Conservation (phyloP, 2,797 vertebrate species). For the Merluccius polli region DNA sequence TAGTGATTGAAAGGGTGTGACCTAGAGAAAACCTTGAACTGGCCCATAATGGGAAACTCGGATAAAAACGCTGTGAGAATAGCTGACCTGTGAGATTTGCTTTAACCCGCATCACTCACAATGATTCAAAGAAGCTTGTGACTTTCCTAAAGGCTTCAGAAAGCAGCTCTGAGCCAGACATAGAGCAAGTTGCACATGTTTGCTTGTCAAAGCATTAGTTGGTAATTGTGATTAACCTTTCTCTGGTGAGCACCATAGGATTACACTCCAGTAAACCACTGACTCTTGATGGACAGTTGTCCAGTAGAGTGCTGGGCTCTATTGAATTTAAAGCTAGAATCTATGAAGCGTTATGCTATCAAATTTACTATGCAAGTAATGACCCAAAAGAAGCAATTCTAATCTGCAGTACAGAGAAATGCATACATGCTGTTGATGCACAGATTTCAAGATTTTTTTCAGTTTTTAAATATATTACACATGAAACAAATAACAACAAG, state of each 20-base stretch:
- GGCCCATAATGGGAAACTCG: constrained; percentile 17
- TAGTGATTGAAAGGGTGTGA: not conserved
- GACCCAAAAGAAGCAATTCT: not conserved
- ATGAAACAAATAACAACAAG: not conserved
- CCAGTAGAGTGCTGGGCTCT: not conserved
- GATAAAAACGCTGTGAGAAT: constrained; percentile 1
- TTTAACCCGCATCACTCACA: constrained; percentile 11
- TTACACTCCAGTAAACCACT: not conserved
- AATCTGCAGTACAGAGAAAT: not conserved
- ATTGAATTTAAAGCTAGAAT: not conserved
- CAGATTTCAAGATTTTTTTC: not conserved
- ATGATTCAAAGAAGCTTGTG: constrained; percentile 55
- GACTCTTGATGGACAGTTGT: not conserved
- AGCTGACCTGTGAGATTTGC: constrained; percentile 43
- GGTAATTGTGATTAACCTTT: constrained; percentile 39
- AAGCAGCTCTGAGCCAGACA: constrained; percentile 50
- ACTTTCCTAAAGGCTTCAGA: constrained; percentile 36
- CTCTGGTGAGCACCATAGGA: constrained; percentile 4
- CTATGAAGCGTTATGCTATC: not conserved
- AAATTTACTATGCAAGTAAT: not conserved
- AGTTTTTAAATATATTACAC: not conserved
- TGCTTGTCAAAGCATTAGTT: constrained; percentile 42
- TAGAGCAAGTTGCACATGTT: constrained; percentile 6
- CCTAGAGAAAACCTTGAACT: not conserved
- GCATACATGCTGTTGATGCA: not conserved